Conservation (phyloP, 2,888 invertebrate genomes). For the Crematogaster levior region DNA sequence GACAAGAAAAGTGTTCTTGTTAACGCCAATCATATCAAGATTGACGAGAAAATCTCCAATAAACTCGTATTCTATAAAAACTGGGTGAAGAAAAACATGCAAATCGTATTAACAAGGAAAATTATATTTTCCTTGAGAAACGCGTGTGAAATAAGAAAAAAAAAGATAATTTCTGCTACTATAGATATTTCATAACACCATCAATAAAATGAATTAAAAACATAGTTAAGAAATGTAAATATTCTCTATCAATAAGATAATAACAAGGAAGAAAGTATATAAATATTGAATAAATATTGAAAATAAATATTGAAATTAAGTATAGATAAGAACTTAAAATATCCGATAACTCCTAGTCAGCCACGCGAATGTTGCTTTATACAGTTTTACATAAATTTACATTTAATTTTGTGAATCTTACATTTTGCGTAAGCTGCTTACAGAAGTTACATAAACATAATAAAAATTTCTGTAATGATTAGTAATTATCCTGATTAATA, state of each 20-base stretch:
- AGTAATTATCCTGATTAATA: background rate
- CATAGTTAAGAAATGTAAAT: background rate
- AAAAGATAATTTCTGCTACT: background rate
- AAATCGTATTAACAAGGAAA: background rate
- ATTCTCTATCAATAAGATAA: background rate
- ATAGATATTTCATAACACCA: background rate
- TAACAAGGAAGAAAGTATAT: background rate
- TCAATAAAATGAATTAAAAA: background rate
- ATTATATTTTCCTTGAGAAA: background rate
- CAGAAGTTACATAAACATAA: background rate
- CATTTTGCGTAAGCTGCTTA: background rate
- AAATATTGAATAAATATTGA: background rate
- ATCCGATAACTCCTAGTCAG: background rate
- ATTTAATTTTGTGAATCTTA: background rate
- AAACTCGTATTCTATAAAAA: background rate
- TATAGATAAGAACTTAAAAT: background rate
- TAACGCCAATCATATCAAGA: background rate
- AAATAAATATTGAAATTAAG: background rate
- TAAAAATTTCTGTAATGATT: slow-evolving; percentile 6
- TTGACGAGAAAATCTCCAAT: slow-evolving; percentile 9
- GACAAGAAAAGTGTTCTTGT: background rate
- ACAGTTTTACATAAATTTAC: slow-evolving; percentile 10
- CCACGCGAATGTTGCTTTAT: background rate
- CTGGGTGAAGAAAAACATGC: background rate
- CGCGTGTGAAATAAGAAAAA: background rate